These are phyloP conservation scores for Colletes latitarsis DNA, from an alignment of 1,140 invertebrate genomes.

Conservation along the genomic window DNA sequence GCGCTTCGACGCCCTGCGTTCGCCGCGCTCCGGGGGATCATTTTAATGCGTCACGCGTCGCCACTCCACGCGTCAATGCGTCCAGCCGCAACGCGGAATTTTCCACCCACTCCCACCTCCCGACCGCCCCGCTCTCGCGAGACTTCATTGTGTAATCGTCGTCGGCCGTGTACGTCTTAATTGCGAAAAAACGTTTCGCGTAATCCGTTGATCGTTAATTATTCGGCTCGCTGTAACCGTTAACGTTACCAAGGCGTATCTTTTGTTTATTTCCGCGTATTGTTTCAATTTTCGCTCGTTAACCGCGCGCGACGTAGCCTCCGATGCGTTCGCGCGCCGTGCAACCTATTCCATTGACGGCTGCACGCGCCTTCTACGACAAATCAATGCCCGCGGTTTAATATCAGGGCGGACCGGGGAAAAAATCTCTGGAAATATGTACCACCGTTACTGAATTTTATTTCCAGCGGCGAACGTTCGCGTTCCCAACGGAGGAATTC, in stretches of 20 bases:
- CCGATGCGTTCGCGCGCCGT: background rate
- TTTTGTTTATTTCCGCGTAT: conserved; percentile 26
- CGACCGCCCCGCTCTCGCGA: background rate
- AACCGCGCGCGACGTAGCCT: background rate
- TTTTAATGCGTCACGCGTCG: conserved; percentile 24
- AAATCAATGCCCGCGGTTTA: background rate
- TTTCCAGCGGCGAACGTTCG: too few relatives aligned
- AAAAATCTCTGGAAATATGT: too few relatives aligned
- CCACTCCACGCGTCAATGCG: conserved; percentile 26
- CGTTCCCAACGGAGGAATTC: too few relatives aligned
- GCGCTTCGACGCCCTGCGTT: background rate
- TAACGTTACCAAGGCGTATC: background rate
- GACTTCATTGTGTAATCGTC: background rate
- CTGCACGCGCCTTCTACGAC: background rate
- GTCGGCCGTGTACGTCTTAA: conserved; percentile 21
- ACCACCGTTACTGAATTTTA: too few relatives aligned
- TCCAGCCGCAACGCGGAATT: conserved; percentile 13
- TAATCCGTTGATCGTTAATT: conserved; percentile 47
- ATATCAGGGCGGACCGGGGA: too few relatives aligned
- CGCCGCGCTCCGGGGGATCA: conserved; percentile 12
- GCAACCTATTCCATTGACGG: background rate
- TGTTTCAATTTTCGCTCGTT: conserved; percentile 41
- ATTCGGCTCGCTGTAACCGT: conserved; percentile 6
- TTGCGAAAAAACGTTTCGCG: conserved; percentile 42
- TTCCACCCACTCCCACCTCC: background rate